Percentiles rank a stretch among this genome's conserved stretches.
Conservation (phyloP, 2,797 vertebrate genomes). For the Sebastes glaucus region DNA sequence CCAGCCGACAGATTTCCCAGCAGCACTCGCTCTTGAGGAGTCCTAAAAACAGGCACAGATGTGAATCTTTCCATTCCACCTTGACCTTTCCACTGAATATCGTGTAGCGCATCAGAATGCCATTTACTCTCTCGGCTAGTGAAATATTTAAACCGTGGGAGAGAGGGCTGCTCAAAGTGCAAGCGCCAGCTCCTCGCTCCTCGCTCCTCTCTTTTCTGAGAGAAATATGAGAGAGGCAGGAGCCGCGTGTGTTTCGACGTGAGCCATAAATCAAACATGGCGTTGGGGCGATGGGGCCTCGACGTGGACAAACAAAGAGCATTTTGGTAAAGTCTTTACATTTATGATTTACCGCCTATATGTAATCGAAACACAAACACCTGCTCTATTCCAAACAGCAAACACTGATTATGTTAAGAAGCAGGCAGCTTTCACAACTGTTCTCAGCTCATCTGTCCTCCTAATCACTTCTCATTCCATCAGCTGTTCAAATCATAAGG, state of each 20-base stretch:
- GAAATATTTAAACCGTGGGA: conserved; percentile 79
- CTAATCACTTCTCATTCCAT: conserved; percentile 30
- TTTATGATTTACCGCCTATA: conserved; percentile 28
- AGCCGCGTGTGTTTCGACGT: conserved; percentile 39
- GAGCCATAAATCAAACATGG: conserved; percentile 68
- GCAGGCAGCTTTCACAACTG: conserved; percentile 12
- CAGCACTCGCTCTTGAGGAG: conserved; percentile 57
- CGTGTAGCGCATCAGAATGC: conserved; percentile 63
- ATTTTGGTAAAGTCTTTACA: conserved; percentile 23
- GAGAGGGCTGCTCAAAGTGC: conserved; percentile 58
- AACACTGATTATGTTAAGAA: conserved; percentile 11
- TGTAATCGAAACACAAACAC: conserved; percentile 12
- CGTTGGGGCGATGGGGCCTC: conserved; percentile 1
- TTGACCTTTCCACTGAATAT: conserved; percentile 76
- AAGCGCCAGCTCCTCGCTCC: conserved; percentile 12
- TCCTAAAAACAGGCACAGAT: conserved; percentile 65
- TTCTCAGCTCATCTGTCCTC: conserved; percentile 13
- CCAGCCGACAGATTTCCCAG: conserved; percentile 66
- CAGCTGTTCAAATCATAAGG: conserved; percentile 20
- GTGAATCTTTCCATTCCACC: conserved; percentile 75
- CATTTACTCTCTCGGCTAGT: conserved; percentile 71
- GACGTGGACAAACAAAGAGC: conserved; percentile 43
- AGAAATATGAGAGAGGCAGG: conserved; percentile 41
- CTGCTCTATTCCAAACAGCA: conserved; percentile 7
- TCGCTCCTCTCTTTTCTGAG: conserved; percentile 17